Evolutionary conservation across 2,113 vertebrate species (phyloP).

Genomic region (Saccopteryx leptura): DNA sequence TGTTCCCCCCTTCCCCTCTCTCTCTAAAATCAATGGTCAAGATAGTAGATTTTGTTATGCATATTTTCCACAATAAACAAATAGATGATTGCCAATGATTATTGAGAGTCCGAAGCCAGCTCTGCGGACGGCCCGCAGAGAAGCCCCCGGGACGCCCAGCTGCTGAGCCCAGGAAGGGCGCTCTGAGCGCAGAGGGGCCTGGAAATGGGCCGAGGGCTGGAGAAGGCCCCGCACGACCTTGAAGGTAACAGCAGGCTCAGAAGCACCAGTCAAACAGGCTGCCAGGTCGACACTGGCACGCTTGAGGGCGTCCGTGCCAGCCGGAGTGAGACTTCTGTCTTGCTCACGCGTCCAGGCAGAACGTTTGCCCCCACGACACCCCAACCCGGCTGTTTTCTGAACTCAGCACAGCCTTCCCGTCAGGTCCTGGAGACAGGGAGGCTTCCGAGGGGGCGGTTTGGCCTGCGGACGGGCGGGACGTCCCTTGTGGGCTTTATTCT

Average conservation of each 20-base stretch:
- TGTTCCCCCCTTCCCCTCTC: too few relatives aligned
- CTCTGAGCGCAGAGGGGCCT: not conserved
- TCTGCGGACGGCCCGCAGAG: not conserved
- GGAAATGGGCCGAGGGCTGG: not conserved
- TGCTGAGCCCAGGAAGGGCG: not conserved
- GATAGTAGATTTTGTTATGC: not conserved
- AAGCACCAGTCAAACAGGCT: not conserved
- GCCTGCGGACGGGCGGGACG: not conserved
- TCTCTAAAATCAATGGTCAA: not conserved
- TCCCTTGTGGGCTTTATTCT: slow-evolving; percentile 40
- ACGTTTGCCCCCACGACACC: not conserved
- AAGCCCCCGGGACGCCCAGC: not conserved
- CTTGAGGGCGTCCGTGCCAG: not conserved
- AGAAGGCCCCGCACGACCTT: not conserved
- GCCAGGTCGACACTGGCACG: not conserved
- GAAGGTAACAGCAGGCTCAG: not conserved
- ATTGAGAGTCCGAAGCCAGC: not conserved
- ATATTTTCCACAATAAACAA: not conserved
- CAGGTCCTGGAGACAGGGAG: not conserved
- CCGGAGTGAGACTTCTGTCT: not conserved
- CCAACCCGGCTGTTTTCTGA: not conserved
- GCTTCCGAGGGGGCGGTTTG: not conserved
- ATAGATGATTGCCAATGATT: not conserved
- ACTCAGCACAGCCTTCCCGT: rapidly evolving
- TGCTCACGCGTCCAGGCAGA: not conserved